Base-by-base conservation (phyloP, 2,113 vertebrate species). In the Misgurnus mizolepis region DNA sequence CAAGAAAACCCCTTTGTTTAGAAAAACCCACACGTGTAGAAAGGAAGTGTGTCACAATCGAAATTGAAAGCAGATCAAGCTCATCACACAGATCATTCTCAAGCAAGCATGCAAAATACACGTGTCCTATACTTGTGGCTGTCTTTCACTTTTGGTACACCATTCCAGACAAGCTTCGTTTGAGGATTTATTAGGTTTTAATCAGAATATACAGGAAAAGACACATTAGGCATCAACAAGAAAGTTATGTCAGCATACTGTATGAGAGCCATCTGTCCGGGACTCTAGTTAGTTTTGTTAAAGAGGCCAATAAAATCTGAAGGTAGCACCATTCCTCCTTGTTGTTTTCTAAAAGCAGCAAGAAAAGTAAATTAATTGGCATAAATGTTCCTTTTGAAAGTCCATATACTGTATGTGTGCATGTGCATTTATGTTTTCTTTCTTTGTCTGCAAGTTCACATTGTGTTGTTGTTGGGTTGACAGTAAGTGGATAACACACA, bases 261-360 rank as follows among this genome's bases (percentile, higher is more conserved):
- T 34, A 66, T 71, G 60, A 66, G 12, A n/a, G 15, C 53, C 72
- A 68, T 77, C 68, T 69, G 82, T 64, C 12, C 66, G 43, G 43
- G 49, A 62, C 47, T 77, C 67, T 76, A 61, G 68, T 80, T 49
- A 6, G 72, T 45, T 45, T 72, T 78, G 22, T 75, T 67, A 0
- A 75, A 49, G 61, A 60, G 76, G 79, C 86, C 6, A 45, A 85
- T 88, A 69, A 94, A 93, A 87, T 94, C 86, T 80, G 85, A 64
- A 66, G 91, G 92, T 84, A 91, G 91, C 67, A 93, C 90, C 91
- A 93, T 90, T 67, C 91, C 92, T 47, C 85, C 79, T 60, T 93
- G 91, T 8, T 73, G 78, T 1, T 89, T 82, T 87, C 93, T 94
- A 83, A 8, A 91, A 90, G 58, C 88, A 22, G 80, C 0, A 80